Base-by-base conservation (phyloP, 2,888 invertebrate genomes). In the Spisula solida region DNA sequence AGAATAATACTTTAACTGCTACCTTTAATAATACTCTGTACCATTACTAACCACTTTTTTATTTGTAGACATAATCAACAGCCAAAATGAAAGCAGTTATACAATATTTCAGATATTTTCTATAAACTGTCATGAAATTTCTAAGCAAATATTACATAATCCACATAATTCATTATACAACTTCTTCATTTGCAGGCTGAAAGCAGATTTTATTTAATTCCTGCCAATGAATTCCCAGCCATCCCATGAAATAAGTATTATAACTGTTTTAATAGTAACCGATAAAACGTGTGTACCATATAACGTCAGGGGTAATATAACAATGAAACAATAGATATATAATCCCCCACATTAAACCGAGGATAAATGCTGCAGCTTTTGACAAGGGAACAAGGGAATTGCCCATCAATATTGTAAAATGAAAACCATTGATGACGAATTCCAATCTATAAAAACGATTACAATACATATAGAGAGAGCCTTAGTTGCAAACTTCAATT, bases 271-370 rank as follows among this genome's bases (percentile, higher is more conserved):
- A 41, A 41, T 41, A 5, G 34, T 66, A 75, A 82, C 60, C 55
- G 78, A 79, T 83, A 56, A 83, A 82, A 83, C 29, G 34, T 82
- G 55, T 82, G 47, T 51, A 79, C 34, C 75, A 41, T 78, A 82
- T 48, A 78, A 41, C 41, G 78, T 83, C 79, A 87, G 87, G 87
- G 82, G 87, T 87, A 82, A 55, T 82, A 79, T 87, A 79, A 79
- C 87, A 55, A 87, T 34, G 78, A 56, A 47, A 78, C 82, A 87
- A 87, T 60, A 55, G 34, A 81, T 34, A 10, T 81, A 70, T 81
- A 66, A 70, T 66, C 70, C 48, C n/a, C 51, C 51, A 66, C 51
- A n/a, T n/a, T n/a, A n/a, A 60, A 81, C 81, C 66, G 86, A 70
- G 78, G 48, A 79, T 55, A 79, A 79, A 85, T 79, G 55, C 79